Percentiles rank a stretch among this genome's conserved stretches.
Conservation (phyloP, 2,113 vertebrate genomes). For the Podarcis muralis region DNA sequence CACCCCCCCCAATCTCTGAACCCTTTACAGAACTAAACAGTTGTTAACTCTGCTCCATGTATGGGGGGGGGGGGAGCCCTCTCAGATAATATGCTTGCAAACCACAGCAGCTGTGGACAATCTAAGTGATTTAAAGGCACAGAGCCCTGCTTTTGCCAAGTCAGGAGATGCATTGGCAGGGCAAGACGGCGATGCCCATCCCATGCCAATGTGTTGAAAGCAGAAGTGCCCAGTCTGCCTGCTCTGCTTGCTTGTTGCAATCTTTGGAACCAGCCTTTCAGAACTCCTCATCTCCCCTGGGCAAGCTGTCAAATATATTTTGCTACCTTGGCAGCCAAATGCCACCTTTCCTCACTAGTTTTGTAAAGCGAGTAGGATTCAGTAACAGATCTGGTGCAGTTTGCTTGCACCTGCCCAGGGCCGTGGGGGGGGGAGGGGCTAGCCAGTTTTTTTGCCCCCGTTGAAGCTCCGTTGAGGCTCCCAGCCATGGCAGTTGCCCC, state of each 20-base stretch:
- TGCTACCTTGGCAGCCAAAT: too few species aligned
- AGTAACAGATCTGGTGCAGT: too few species aligned
- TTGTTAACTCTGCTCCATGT: slow-evolving; percentile 1
- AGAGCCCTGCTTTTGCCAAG: not conserved
- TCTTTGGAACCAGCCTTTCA: not conserved
- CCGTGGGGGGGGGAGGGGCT: too few species aligned
- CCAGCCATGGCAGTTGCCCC: too few species aligned
- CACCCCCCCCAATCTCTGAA: not conserved
- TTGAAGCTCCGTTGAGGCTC: too few species aligned
- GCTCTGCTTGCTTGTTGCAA: not conserved
- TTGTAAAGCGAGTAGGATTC: too few species aligned
- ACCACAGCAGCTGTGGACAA: slow-evolving; percentile 16
- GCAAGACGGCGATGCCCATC: not conserved
- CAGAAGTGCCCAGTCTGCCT: not conserved
- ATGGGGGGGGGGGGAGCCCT: not conserved
- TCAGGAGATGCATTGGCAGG: not conserved
- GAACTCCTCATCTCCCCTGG: not conserved
- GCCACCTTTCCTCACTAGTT: too few species aligned
- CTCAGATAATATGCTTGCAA: slow-evolving; percentile 17
- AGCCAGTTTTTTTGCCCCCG: too few species aligned
- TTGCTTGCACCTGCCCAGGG: too few species aligned
- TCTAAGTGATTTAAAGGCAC: slow-evolving; percentile 3
- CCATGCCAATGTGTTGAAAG: not conserved
- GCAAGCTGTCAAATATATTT: not conserved
- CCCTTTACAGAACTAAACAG: not conserved